Evolutionary conservation across 92 coral and sea anemone species (phyloP), one percentile per base, ranked within the genome.

Genomic region (Isaurus tuberculatus): DNA sequence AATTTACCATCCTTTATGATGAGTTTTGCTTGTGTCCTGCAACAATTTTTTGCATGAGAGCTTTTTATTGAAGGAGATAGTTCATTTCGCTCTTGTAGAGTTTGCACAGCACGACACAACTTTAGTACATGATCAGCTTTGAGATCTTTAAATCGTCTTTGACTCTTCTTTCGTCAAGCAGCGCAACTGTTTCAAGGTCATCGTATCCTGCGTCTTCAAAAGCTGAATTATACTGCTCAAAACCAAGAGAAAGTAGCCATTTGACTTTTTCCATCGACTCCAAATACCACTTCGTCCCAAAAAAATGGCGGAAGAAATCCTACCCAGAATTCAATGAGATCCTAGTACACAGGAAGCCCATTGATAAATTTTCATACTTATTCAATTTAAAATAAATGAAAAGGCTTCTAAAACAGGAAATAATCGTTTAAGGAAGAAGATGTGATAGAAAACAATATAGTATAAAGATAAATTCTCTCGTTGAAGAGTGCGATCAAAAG

Each of bases 1-100:
- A 60, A 27, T 60, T 60, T 60, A 60, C 66, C 66, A 60, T 60
- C 66, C 66, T 60, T 60, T 20, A 60, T 60, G 30, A 60, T 20
- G 66, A 60, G 66, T 27, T 27, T 60, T 2, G 66, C 4, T 60
- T 60, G 66, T 27, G 66, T 60, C 30, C 28, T 60, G 66, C 28
- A 60, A 60, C 30, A 20, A 20, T 60, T 60, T 60, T 20, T 60
- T 27, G 30, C 66, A 6, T 27, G 28, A 60, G 66, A 60, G 2
- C 30, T 60, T 60, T 20, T 20, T 60, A 60, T 20, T 27, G 28
- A 20, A 60, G 66, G 25, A 60, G 66, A 60, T 20, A 60, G 66
- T 60, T 60, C 66, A 20, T 20, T 20, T 60, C 20, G 66, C 30
- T 60, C 66, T 60, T 60, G 66, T 27, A 60, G 30, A 20, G 66